Percentiles rank a stretch among this genome's conserved stretches.
phyloP scores from a whole-genome alignment of 2,113 vertebrate species.

The Castor canadensis region DNA sequence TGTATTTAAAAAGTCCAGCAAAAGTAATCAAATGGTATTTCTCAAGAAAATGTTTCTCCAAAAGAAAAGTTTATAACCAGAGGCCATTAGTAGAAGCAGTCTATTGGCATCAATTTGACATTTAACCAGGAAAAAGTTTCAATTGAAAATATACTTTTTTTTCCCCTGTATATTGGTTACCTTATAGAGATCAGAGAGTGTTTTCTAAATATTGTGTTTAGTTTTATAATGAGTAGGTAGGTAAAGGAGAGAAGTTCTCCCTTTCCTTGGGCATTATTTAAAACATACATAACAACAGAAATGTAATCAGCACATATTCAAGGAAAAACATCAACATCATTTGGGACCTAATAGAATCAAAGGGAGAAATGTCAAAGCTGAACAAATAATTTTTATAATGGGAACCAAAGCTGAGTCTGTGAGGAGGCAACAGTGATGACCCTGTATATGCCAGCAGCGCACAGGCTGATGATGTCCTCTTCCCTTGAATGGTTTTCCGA shows the following conservation, averaged over 20 bases:
- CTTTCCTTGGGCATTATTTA: slow-evolving; percentile 18
- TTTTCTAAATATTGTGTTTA: neutral
- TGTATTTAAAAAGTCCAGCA: neutral
- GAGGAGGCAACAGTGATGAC: neutral
- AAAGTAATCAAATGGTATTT: slow-evolving; percentile 39
- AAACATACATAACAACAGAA: slow-evolving; percentile 5
- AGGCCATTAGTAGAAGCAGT: neutral
- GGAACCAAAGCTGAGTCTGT: neutral
- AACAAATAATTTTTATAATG: neutral
- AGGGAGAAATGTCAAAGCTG: slow-evolving; percentile 41
- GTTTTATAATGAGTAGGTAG: neutral
- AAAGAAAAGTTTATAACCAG: slow-evolving; percentile 21
- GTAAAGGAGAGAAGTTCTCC: neutral
- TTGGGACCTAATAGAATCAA: neutral
- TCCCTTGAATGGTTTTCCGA: neutral
- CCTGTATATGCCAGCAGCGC: neutral
- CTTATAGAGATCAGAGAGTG: neutral
- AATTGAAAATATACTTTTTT: neutral
- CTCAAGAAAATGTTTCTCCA: slow-evolving; percentile 54
- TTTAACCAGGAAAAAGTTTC: neutral
- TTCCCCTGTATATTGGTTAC: neutral
- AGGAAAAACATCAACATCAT: neutral
- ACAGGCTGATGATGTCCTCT: neutral
- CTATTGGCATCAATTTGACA: neutral
- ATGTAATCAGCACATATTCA: neutral